A percentile compares a stretch with the other conserved stretches of the same genome.
Evolutionary conservation across 2,113 vertebrate genomes (phyloP).

Genomic region (Axis porcinus): DNA sequence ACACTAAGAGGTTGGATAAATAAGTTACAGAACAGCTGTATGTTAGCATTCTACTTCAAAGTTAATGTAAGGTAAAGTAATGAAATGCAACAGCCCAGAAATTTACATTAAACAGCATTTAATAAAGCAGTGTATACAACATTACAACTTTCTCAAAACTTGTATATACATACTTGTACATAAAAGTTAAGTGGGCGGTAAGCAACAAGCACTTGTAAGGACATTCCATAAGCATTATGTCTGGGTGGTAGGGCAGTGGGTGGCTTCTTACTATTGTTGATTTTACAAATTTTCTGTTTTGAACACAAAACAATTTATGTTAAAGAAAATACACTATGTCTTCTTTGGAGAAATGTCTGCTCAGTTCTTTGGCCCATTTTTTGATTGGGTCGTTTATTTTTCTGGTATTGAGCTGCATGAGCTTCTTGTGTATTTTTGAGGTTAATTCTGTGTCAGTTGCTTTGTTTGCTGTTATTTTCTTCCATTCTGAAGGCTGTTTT

Average conservation of each 20-base stretch:
- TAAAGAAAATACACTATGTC: background rate
- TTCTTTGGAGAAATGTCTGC: background rate
- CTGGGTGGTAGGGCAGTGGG: background rate
- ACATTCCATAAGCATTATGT: background rate
- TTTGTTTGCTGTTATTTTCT: background rate
- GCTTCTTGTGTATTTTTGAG: background rate
- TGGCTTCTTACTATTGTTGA: background rate
- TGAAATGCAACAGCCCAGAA: background rate
- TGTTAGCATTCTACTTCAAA: background rate
- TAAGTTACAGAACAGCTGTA: background rate
- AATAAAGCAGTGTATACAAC: background rate
- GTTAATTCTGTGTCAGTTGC: background rate
- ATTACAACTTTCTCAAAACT: background rate
- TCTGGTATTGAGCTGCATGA: background rate
- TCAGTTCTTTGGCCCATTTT: background rate
- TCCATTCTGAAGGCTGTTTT: background rate
- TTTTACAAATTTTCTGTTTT: background rate
- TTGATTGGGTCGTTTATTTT: background rate
- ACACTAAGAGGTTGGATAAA: background rate
- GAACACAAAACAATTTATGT: background rate
- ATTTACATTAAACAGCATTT: background rate
- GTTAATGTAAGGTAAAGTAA: background rate
- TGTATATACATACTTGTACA: background rate
- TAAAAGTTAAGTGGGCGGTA: background rate
- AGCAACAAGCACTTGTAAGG: background rate